Conservation (phyloP, 1,140 invertebrate genomes). For the Planococcus citri region DNA sequence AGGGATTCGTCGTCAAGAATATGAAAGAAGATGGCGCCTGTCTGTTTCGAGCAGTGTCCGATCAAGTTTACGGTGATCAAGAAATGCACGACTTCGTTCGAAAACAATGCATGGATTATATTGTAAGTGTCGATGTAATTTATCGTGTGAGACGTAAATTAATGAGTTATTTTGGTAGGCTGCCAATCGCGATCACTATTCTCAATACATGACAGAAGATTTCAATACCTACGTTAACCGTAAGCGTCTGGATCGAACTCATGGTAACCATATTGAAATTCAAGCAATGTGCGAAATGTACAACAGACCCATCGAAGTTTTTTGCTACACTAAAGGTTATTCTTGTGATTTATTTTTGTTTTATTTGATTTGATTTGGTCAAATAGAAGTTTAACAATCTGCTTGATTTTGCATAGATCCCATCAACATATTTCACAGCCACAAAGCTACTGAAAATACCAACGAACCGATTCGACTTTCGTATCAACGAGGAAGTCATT, state of each 20-base stretch:
- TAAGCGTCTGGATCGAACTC: conserved; percentile 62
- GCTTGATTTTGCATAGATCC: conserved; percentile 47
- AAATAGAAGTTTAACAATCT: not conserved
- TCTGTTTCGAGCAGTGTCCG: conserved; percentile 79
- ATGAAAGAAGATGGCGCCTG: conserved; percentile 91
- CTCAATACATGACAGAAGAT: conserved; percentile 88
- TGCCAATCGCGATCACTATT: conserved; percentile 80
- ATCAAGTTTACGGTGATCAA: conserved; percentile 87
- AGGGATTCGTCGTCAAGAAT: conserved; percentile 70
- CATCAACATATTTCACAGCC: conserved; percentile 79
- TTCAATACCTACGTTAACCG: conserved; percentile 74
- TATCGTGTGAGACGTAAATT: not conserved
- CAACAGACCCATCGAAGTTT: conserved; percentile 84
- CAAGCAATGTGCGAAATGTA: conserved; percentile 89
- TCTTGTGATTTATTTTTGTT: not conserved
- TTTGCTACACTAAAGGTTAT: conserved; percentile 72
- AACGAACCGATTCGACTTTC: conserved; percentile 77
- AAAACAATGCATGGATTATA: conserved; percentile 85
- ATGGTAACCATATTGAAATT: conserved; percentile 90
- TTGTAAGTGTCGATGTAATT: conserved; percentile 45
- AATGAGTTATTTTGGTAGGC: conserved; percentile 36
- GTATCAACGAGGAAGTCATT: conserved; percentile 81
- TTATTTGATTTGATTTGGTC: too few species aligned
- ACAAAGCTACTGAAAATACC: conserved; percentile 46
- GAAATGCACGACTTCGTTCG: conserved; percentile 78